Conservation (phyloP, 2,888 invertebrate genomes). For the Uropetala carovei region DNA sequence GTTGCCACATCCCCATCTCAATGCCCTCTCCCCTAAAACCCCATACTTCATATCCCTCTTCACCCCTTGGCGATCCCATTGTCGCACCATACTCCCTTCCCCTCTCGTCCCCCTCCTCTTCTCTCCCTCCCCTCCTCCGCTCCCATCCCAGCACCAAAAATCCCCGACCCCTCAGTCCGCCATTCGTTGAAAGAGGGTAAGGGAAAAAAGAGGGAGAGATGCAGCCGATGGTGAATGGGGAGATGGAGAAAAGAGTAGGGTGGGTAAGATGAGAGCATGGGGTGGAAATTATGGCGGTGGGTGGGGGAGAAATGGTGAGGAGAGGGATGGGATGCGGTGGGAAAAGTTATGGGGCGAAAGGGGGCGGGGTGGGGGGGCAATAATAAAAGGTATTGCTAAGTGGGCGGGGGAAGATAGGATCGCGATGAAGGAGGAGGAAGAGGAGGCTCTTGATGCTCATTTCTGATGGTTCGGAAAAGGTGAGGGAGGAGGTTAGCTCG, state of each 20-base stretch:
- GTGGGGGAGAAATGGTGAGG: neutral
- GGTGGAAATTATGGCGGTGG: neutral
- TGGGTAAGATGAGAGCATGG: neutral
- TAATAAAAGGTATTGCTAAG: neutral
- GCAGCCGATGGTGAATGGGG: neutral
- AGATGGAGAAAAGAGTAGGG: neutral
- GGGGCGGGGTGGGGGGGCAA: neutral
- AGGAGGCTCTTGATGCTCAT: conserved; percentile 34
- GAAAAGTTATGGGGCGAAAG: neutral
- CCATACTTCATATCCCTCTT: conserved; percentile 39
- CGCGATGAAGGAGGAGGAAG: neutral
- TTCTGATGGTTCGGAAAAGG: neutral
- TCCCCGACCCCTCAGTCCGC: neutral
- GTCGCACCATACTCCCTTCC: conserved; percentile 12
- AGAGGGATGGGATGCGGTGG: neutral
- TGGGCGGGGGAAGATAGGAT: neutral
- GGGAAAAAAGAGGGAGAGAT: neutral
- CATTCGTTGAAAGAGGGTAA: conserved; percentile 45
- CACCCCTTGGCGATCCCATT: conserved; percentile 56
- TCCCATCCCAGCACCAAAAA: conserved; percentile 37
- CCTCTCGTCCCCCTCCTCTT: neutral
- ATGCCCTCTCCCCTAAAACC: neutral
- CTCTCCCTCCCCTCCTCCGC: neutral
- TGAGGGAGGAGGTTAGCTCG: neutral
- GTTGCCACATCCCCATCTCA: conserved; percentile 51